These are phyloP conservation scores for Plectus sambesii DNA, from an alignment of 1,140 invertebrate genomes.

Conservation along the genomic window DNA sequence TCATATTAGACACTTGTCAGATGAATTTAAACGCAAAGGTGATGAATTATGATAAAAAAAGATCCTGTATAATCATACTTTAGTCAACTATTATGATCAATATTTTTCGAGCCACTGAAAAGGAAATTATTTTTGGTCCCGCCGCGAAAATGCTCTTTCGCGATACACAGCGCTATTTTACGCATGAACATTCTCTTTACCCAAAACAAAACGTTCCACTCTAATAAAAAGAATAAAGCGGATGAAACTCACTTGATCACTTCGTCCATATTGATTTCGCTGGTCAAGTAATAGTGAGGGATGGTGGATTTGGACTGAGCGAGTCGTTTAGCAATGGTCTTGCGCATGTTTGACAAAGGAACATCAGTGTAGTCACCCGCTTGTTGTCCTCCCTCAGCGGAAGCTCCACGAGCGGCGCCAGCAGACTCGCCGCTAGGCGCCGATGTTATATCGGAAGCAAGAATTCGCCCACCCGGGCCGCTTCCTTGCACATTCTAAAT, in stretches of 20 bases:
- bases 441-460: conserved; percentile 64
- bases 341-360: conserved; percentile 72
- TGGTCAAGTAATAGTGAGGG: conserved; percentile 88
- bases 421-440: conserved; percentile 46
- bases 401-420: conserved; percentile 46
- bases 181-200: too few species aligned
- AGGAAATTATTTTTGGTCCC: too few species aligned
- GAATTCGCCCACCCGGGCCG: conserved; percentile 76
- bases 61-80: too few species aligned
- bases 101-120: too few species aligned
- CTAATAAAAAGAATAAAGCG: conserved; percentile 23
- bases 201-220: conserved; percentile 42
- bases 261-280: conserved; percentile 74
- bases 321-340: conserved; percentile 75
- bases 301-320: conserved; percentile 79
- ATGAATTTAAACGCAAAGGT: too few species aligned
- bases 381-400: conserved; percentile 36
- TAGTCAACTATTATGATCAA: too few species aligned
- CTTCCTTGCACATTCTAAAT: conserved; percentile 55
- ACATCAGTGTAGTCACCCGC: conserved; percentile 60
- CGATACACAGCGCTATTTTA: too few species aligned
- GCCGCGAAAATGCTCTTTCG: too few species aligned
- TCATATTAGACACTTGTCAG: too few species aligned
- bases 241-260: conserved; percentile 51
- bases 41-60: too few species aligned